Evolutionary conservation across 2,888 invertebrate species (phyloP), one percentile per base, ranked within the genome.

Genomic region (Syritta pipiens): DNA sequence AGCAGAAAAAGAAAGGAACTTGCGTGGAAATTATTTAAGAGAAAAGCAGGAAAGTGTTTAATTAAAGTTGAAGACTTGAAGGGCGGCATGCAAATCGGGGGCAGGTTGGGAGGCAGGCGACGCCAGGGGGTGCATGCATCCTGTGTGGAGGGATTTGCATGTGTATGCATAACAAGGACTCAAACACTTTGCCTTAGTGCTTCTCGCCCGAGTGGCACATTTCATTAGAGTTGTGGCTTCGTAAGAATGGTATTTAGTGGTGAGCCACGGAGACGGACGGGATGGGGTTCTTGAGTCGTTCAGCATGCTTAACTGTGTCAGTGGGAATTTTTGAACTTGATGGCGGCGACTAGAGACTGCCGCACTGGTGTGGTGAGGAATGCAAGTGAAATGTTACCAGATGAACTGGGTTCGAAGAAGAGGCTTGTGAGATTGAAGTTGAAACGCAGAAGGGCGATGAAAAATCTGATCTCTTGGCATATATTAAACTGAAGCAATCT

Each of bases 161-260:
- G 32, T 44, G 55, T 35, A 46, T 35, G 12, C 26, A 14, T 9
- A 12, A 59, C 44, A 48, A 48, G 49, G 30, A 49, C 30, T 49
- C 42, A 42, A 49, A 44, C 22, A 48, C 57, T 51, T 9, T 28
- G 69, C n/a, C 20, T 44, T 6, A 30, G 46, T 62, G 35, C 9
- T 24, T n/a, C 24, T 42, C 10, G 19, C 37, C 46, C 14, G 37
- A 71, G 62, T 71, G 53, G 71, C 37, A 62, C 37, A 62, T 62
- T 62, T 62, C 69, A 60, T 44, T 44, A 19, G 60, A 69, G 51
- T 69, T 60, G 24, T 60, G 51, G 51, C 44, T 62, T 30, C 17
- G 12, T 59, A 48, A 71, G 62, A 71, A 71, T 62, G 71, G 46
- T 40, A 71, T 62, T 71, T 71, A 71, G 71, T 62, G 71, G 62